These are phyloP conservation scores for Paramuricea clavata DNA, from an alignment of 92 coral and sea anemone species.

Conservation along the genomic window DNA sequence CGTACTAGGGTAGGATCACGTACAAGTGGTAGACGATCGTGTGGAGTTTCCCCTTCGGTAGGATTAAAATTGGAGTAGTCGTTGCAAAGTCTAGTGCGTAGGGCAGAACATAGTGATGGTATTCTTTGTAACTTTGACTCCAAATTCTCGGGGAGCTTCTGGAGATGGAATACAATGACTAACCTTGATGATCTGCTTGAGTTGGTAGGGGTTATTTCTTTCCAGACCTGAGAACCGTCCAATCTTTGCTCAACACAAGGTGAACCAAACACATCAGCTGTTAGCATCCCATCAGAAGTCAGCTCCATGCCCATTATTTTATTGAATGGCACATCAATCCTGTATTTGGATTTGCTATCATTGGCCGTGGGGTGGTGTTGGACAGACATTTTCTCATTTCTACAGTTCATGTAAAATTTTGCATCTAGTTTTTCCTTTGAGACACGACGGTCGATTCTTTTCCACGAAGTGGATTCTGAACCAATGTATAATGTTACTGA, in stretches of 20 bases:
- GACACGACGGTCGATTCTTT: not conserved
- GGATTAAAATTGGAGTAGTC: not conserved
- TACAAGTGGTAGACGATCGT: not conserved
- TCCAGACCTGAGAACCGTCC: not conserved
- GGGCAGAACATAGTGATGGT: not conserved
- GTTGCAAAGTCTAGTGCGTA: not conserved
- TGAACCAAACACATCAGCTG: not conserved
- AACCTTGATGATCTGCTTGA: not conserved
- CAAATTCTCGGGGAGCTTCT: not conserved
- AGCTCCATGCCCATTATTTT: not conserved
- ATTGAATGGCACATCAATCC: not conserved
- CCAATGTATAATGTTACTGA: not conserved
- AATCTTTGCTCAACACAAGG: not conserved
- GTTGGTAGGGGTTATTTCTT: not conserved
- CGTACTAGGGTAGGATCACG: not conserved
- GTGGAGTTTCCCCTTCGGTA: not conserved
- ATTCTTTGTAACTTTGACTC: not conserved
- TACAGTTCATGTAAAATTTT: not conserved
- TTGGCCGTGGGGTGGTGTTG: not conserved
- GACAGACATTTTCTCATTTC: not conserved
- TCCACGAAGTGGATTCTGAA: not conserved
- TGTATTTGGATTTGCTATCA: not conserved
- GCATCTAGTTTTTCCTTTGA: conserved; percentile 5
- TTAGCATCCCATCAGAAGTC: not conserved
- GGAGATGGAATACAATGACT: not conserved